These are phyloP conservation scores for Tachystola acroxantha DNA, from an alignment of 2,888 invertebrate species.

Conservation along the genomic window DNA sequence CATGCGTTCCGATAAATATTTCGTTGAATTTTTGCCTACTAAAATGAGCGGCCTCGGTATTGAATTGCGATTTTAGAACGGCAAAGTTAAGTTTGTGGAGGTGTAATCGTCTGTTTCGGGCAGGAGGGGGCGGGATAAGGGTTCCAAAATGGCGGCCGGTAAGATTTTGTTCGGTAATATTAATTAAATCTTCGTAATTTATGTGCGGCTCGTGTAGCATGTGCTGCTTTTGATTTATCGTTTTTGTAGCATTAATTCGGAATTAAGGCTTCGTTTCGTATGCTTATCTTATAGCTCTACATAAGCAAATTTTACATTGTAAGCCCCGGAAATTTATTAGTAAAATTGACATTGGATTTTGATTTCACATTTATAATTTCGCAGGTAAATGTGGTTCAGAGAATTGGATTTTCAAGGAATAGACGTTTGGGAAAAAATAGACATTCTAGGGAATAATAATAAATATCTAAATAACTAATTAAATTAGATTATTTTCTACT, in stretches of 20 bases:
- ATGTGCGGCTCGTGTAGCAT: conserved; percentile 58
- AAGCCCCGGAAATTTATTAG: no score
- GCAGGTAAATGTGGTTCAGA: no score
- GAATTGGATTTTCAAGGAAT: no score
- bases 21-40: no score
- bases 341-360: no score
- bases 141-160: conserved; percentile 70
- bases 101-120: conserved; percentile 71
- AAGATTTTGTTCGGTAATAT: conserved; percentile 74
- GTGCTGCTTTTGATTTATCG: conserved; percentile 65
- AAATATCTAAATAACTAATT: no score
- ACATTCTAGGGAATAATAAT: no score
- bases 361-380: no score
- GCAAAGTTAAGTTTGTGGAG: conserved; percentile 41
- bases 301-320: not conserved
- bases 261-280: conserved; percentile 27
- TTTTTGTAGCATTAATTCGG: conserved; percentile 52
- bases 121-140: conserved; percentile 60
- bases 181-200: conserved; percentile 78
- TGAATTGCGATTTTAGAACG: conserved; percentile 3
- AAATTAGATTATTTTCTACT: no score
- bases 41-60: not conserved
- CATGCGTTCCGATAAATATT: conserved; percentile 14
- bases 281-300: conserved; percentile 1
- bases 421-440: no score